Percentiles rank a stretch among this genome's conserved stretches.
Evolutionary conservation across 2,888 invertebrate genomes (phyloP).

Genomic region (Troilus luridus): DNA sequence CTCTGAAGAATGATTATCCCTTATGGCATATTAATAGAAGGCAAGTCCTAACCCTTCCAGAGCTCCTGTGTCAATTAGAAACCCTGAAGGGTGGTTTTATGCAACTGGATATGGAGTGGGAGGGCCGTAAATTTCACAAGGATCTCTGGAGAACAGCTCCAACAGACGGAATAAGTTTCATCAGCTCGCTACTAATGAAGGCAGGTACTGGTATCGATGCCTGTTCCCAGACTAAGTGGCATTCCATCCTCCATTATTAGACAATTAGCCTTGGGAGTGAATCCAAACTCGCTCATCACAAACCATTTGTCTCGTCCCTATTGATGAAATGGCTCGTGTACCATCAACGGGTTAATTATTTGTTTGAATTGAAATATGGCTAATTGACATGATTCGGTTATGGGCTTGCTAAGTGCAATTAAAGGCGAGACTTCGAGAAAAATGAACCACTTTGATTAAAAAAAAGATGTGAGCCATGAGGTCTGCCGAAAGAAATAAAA

Average conservation of each 20-base stretch:
- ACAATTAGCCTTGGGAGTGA: not conserved
- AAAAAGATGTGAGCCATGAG: too few relatives aligned
- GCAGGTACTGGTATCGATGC: not conserved
- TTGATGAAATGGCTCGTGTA: not conserved
- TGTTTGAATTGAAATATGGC: not conserved
- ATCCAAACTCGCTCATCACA: not conserved
- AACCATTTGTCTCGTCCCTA: not conserved
- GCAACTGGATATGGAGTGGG: slow-evolving; percentile 47
- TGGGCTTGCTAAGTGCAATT: not conserved
- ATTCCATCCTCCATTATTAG: slow-evolving; percentile 2
- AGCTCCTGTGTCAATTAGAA: slow-evolving; percentile 50
- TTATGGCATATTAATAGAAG: slow-evolving; percentile 51
- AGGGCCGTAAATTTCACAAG: slow-evolving; percentile 33
- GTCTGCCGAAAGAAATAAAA: too few relatives aligned
- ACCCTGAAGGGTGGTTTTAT: slow-evolving; percentile 34
- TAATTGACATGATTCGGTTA: not conserved
- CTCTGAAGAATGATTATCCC: not conserved
- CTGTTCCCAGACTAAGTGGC: not conserved
- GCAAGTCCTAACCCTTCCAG: not conserved
- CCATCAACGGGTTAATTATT: not conserved
- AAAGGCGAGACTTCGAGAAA: not conserved
- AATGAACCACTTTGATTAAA: too few relatives aligned
- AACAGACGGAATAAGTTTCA: slow-evolving; percentile 7
- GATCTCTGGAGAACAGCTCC: not conserved
- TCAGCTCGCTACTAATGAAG: not conserved